Base-by-base conservation (phyloP, 2,113 vertebrate species). In the Heterocephalus glaber region DNA sequence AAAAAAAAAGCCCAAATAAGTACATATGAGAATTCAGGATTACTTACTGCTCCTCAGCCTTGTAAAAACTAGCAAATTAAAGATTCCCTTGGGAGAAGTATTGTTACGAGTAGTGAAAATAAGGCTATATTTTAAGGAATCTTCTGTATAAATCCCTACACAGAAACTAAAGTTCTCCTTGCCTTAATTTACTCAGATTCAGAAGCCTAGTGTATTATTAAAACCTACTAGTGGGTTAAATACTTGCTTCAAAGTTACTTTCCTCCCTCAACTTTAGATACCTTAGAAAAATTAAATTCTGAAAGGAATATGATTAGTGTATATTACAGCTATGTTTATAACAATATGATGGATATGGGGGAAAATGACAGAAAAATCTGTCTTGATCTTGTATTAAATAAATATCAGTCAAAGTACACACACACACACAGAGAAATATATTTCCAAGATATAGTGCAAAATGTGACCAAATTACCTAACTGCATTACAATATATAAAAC, bases 211-310 rank as follows among this genome's bases (percentile, higher is more conserved):
- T 12, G 38, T 9, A 33, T 26, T 72, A 28, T 44, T 80, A 28
- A 61, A 89, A 74, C 22, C 41, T 26, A 84, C 1, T 11, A 5
- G 38, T 16, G 12, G 89, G 1, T 24, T 76, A 77, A 52, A 17
- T 76, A 54, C 74, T 86, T 72, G 83, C 56, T 44, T 91, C 83
- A 66, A 58, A 95, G 35, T 52, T 89, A 85, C 47, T 80, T 79
- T 35, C 56, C 24, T 56, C 68, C 19, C 20, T 7, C 35, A 72
- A 88, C 9, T 35, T 22, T 70, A 79, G 12, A 44, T 65, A 54
- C 20, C 5, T 82, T 33, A 79, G 65, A 86, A 96, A 90, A 66
- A 35, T 60, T 38, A 44, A 77, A 54, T 77, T 70, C 44, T 82
- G n/a, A 94, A 96, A 72, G 49, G 22, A 61, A 63, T 5, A 49